Base-by-base conservation (phyloP, 2,797 vertebrate genomes). In the Darevskia nairensis region DNA sequence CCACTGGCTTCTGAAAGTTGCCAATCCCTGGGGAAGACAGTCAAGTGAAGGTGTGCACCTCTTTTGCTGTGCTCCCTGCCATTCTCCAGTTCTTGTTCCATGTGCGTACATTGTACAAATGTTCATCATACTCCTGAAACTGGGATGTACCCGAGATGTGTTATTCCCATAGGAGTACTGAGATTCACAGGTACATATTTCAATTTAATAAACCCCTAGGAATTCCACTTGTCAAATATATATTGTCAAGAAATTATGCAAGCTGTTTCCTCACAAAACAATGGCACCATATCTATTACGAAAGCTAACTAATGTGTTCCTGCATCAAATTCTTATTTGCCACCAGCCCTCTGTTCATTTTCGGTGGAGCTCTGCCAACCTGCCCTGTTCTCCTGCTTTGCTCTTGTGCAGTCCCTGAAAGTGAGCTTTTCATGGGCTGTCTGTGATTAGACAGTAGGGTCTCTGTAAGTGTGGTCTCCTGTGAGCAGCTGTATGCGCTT, bases 401-500 rank as follows among this genome's bases (percentile, higher is more conserved):
- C 94, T 94, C 87, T 82, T 92, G 90, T 88, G 71, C 89, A 92
- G 86, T 25, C 86, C 87, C 69, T 92, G 92, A 96, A 96, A 95
- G 93, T 92, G 93, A 91, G 89, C 90, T 93, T 89, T 96, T 95
- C 94, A 94, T 92, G 92, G 94, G 88, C 90, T 91, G 95, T 78
- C 90, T 94, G 88, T 88, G 86, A 95, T 96, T 95, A 95, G 95
- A 97, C 96, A 96, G 96, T 95, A 94, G 89, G 88, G 91, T 94
- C 96, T 97, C 96, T 97, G 95, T 96, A 94, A 95, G 90, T 95
- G 86, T 88, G 84, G 94, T 94, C 95, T 94, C 94, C 90, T 92
- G 94, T 91, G 95, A 96, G 93, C 95, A 96, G 96, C 96, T 96
- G 96, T 93, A 93, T 96, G 46, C 68, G 15, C 13, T 71, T n/a